Evolutionary conservation across 2,113 vertebrate species (phyloP), one percentile per base, ranked within the genome.

Genomic region (Caranx ignobilis): DNA sequence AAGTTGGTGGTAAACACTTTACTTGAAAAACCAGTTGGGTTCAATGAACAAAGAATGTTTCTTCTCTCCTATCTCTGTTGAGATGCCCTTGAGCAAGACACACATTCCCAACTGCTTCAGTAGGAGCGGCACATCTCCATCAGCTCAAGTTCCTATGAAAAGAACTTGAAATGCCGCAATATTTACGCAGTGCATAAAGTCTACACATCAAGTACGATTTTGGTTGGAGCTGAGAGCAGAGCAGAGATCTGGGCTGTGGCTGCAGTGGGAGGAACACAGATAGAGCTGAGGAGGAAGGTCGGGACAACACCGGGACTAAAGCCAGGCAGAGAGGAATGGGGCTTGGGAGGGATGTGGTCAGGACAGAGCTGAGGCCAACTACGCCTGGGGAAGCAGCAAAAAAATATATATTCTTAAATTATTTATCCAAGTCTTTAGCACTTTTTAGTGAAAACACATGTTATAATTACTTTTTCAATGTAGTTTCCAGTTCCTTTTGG

Each of bases 281-380:
- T 75, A 83, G 48, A 79, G 63, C 66, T 52, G 59, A 34, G 83
- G 79, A 82, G 56, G 68, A 82, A 79, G 87, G 74, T 54, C 6
- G 65, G 62, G 73, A 76, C 77, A 75, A 56, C 81, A 62, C 78
- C 39, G 60, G 82, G 85, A 84, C 66, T 56, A 66, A 18, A 82
- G 88, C 90, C 92, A 88, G 69, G 43, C 71, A 55, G 68, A 74
- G 82, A 80, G 72, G 78, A 91, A 83, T 81, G 81, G 69, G 48
- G 76, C 34, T 77, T 75, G 77, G 71, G 61, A 85, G 83, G 78
- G 86, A 86, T 84, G 89, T 86, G 88, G 89, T 89, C 77, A 62
- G 75, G 77, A 85, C 77, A 39, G 3, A 43, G 43, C 48, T 65
- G 52, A 84, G 50, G 76, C 72, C 52, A 83, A 69, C 34, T 16